Evolutionary conservation across 2,113 vertebrate genomes (phyloP).

Genomic region (Trematomus loennbergii): DNA sequence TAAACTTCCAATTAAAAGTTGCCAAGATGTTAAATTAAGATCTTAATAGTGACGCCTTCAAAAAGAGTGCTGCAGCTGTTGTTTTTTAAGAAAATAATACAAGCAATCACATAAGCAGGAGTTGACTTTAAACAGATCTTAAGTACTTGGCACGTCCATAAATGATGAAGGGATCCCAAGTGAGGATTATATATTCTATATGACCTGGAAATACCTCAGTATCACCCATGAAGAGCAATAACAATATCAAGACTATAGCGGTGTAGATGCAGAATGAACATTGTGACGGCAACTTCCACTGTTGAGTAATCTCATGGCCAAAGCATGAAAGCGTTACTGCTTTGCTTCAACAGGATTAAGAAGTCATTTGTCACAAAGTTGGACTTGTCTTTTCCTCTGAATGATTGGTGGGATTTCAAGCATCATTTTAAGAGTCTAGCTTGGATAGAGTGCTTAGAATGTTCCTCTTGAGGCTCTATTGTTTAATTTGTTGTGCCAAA

Average conservation of each 20-base stretch:
- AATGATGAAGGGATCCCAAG: neutral
- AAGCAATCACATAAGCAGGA: too few species aligned
- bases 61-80: too few species aligned
- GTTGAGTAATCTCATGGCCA: neutral
- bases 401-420: neutral
- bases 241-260: neutral
- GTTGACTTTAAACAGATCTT: too few species aligned
- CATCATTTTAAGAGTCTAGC: constrained; percentile 1
- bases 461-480: neutral
- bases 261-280: neutral
- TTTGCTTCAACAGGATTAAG: constrained; percentile 14
- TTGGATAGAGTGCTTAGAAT: neutral
- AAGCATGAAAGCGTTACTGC: neutral
- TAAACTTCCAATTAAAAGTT: too few species aligned
- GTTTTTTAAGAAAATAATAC: too few species aligned
- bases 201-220: neutral
- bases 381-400: neutral
- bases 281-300: neutral
- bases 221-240: neutral
- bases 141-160: neutral
- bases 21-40: too few species aligned
- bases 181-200: neutral
- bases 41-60: too few species aligned
- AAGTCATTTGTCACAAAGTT: constrained; percentile 7
- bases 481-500: neutral